Evolutionary conservation across 30 jellyfish, hydroid and myxozoan species (phyloP), one percentile per base, ranked within the genome.

Genomic region (Aurelia aurita): DNA sequence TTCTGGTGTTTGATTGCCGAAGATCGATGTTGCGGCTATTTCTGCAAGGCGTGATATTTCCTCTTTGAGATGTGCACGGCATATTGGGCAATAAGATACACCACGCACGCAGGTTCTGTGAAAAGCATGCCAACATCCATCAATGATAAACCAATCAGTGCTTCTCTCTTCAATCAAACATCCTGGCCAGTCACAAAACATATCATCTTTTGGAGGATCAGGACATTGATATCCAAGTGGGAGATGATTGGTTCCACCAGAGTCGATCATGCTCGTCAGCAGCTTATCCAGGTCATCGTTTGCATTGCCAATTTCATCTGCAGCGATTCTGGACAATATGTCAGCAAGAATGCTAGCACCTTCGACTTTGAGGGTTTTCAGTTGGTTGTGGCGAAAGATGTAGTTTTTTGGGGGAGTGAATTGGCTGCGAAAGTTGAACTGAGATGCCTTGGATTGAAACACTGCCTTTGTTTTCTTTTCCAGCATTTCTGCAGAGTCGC

Each of bases 171-270:
- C 71, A 9, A 20, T 61, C 46, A 22, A 61, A n/a, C 72, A 61
- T 39, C 72, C 72, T 22, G 72, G 72, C 72, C 29, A 22, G 72
- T 61, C 72, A 61, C 72, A 61, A 39, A 32, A 39, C 29, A 61
- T 1, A 39, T 61, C 34, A 22, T 61, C 46, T 22, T 61, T 39
- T 21, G 72, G 72, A 22, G 72, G 72, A 61, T 61, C 46, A 61
- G 46, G 29, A 39, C 72, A 61, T 32, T 61, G 72, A 39, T 61
- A 61, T 21, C 72, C 72, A 61, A 61, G 72, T 0, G 72, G 72
- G 22, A 61, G 34, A 61, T 19, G 34, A 61, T 39, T 32, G 1
- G 29, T 59, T 59, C 43, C 29, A 20, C 43, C 29, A 20, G 34
- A 34, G 16, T 20, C 6, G 26, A 20, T 18, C 71, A 59, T 29